A percentile compares a stretch with the other conserved stretches of the same genome.
These are phyloP conservation scores for Sebastes aleutianus DNA, from an alignment of 2,797 vertebrate genomes.

Conservation along the genomic window DNA sequence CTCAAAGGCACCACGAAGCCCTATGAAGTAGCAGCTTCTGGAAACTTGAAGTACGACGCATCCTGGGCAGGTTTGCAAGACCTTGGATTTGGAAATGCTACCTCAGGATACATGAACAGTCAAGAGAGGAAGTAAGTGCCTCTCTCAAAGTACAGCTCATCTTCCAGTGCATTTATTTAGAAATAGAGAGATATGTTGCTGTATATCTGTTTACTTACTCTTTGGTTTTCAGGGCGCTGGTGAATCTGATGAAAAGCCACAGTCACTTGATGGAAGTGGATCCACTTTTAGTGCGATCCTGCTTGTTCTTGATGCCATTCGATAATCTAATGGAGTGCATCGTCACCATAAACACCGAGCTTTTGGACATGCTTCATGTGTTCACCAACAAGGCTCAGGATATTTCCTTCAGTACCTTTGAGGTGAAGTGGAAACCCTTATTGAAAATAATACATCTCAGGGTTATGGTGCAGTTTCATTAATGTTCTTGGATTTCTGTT, in stretches of 20 bases:
- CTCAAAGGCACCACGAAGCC: slow-evolving; percentile 52
- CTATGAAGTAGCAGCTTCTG: slow-evolving; percentile 9
- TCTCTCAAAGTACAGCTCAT: background rate
- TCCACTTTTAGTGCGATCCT: slow-evolving; percentile 79
- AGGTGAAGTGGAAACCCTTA: slow-evolving; percentile 44
- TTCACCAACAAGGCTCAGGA: slow-evolving; percentile 62
- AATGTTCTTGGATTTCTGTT: background rate
- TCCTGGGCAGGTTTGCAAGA: slow-evolving; percentile 77
- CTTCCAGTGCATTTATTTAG: fast-evolving
- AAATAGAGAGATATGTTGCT: background rate
- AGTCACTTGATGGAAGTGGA: slow-evolving; percentile 81
- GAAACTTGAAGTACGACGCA: fast-evolving
- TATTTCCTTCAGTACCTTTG: background rate
- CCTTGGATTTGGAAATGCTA: slow-evolving; percentile 10
- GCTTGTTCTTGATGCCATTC: slow-evolving; percentile 82
- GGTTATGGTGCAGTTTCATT: background rate
- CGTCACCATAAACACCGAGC: slow-evolving; percentile 29
- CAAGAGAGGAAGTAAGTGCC: slow-evolving; percentile 62
- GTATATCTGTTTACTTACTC: background rate
- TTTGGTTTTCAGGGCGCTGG: slow-evolving; percentile 62
- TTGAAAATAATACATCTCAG: background rate
- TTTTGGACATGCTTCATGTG: slow-evolving; percentile 79
- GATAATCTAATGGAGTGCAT: slow-evolving; percentile 64
- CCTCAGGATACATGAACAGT: fast-evolving
- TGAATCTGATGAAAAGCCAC: slow-evolving; percentile 68